Base-by-base conservation (phyloP, 2,888 invertebrate genomes). In the Amiota communis region DNA sequence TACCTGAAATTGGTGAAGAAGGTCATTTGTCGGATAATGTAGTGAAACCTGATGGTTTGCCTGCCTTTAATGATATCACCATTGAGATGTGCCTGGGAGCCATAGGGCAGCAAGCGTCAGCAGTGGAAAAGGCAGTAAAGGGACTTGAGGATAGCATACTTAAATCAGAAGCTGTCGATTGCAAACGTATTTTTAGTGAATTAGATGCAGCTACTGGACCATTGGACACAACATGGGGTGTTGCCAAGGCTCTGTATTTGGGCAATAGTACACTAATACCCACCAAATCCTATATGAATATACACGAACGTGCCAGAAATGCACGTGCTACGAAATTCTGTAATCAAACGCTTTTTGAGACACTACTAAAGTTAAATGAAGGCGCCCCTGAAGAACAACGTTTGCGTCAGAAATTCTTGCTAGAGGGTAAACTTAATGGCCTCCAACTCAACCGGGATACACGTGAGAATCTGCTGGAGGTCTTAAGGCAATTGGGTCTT, bases 401-500 rank as follows among this genome's bases (percentile, higher is more conserved):
- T 75, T 89, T 97, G 12, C 89, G 97, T 11, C 91, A 93, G 68
- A 97, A 97, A 90, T 96, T 94, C 88, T 88, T 94, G 71, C 88
- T 96, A 15, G 97, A 98, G 90, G 96, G 96, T 3, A 93, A 92
- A 86, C 90, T 97, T 2, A 96, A 96, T 88, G 98, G 97, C 0
- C 90, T 97, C 61, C 93, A 94, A 64, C 88, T 97, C 0, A 88
- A 90, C 63, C 91, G 91, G 0, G 90, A 90, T 0, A 90, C 91
- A 77, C 91, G 90, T 71, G 87, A 87, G 36, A 91, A 92, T 6
- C 91, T 95, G n/a, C 90, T 90, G 46, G 91, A 92, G 57, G 86
- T 92, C 74, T 85, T 92, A 1, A 88, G 88, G 8, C 92, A 92
- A 75, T 81, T 94, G 61, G 88, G 90, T 1, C 90, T 92, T 64